Percentiles rank a stretch among this genome's conserved stretches.
phyloP scores from a whole-genome alignment of 2,113 vertebrate species.

The Corydoras maculifer region DNA sequence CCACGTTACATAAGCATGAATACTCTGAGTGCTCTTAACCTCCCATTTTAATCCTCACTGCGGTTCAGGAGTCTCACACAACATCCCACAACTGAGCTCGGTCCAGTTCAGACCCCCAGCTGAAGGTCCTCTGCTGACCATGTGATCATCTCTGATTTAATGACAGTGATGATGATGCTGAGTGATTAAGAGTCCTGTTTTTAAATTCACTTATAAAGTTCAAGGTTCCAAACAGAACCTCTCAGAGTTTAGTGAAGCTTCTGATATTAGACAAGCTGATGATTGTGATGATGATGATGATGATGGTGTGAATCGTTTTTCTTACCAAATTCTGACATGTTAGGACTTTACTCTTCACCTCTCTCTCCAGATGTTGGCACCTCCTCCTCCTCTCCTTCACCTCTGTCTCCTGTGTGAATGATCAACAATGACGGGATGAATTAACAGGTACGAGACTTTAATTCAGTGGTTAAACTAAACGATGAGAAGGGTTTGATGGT shows the following conservation, averaged over 20 bases:
- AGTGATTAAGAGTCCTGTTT: too few species aligned
- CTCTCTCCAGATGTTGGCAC: constrained; percentile 38
- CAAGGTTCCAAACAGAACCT: too few species aligned
- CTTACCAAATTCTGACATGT: constrained; percentile 40
- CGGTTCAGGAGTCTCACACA: constrained; percentile 1
- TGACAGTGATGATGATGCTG: too few species aligned
- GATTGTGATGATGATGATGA: too few species aligned
- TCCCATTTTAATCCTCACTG: constrained; percentile 20
- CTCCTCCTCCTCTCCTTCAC: constrained; percentile 32
- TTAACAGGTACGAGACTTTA: not conserved
- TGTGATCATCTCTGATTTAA: too few species aligned
- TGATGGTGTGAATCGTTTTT: not conserved
- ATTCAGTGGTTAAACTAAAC: too few species aligned
- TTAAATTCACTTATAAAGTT: too few species aligned
- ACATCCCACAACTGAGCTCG: not conserved
- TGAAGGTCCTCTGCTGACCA: too few species aligned
- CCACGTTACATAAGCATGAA: constrained; percentile 23
- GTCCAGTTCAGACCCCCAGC: too few species aligned
- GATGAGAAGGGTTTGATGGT: too few species aligned
- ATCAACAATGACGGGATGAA: not conserved
- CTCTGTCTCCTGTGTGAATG: constrained; percentile 27
- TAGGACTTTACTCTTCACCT: constrained; percentile 36
- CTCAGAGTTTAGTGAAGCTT: too few species aligned
- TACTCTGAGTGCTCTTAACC: constrained; percentile 7
- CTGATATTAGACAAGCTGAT: too few species aligned